Base-by-base conservation (phyloP, 2,888 invertebrate genomes). In the Campoplex nolae region DNA sequence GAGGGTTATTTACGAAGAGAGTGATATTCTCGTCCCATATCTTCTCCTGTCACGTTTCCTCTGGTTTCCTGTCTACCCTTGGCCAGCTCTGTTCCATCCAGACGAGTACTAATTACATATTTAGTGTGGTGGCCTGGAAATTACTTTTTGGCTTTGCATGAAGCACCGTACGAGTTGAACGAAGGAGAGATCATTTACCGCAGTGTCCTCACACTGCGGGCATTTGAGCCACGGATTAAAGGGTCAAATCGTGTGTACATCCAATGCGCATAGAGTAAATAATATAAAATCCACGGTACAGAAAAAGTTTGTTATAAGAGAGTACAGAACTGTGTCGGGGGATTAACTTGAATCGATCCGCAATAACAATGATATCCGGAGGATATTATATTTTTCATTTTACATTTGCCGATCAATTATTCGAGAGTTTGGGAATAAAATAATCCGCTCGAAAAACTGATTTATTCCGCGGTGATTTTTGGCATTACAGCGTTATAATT, bases 101-200 rank as follows among this genome's bases (percentile, higher is more conserved):
- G 86, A 84, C 87, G 75, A 83, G 80, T 79, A 85, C 88, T 89
- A 89, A 89, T 89, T 89, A 88, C 86, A 82, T 88, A 88, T 90
- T 89, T 87, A 89, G 83, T 77, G 75, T 77, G 75, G 71, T 81
- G 65, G 83, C 54, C 38, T 71, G 85, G 79, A 89, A 87, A 87
- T 84, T 83, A 83, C 82, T 89, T 83, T 85, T 80, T 85, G 76
- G 32, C 78, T 76, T 78, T 83, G 42, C 73, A 79, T 86, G 83
- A 76, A 84, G 23, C 86, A 85, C 78, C 71, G 56, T 77, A 71
- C 38, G 74, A 73, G 48, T 16, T 42, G 11, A 62, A 48, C 38
- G 45, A 48, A 56, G 56, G 70, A 85, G 71, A 65, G 71, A 75
- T 86, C 28, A 81, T 73, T 86, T 62, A 51, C 73, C 48, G 70